Evolutionary conservation across 37 sponge, comb jelly and placozoan species (phyloP).

Genomic region (Sycon ciliatum): DNA sequence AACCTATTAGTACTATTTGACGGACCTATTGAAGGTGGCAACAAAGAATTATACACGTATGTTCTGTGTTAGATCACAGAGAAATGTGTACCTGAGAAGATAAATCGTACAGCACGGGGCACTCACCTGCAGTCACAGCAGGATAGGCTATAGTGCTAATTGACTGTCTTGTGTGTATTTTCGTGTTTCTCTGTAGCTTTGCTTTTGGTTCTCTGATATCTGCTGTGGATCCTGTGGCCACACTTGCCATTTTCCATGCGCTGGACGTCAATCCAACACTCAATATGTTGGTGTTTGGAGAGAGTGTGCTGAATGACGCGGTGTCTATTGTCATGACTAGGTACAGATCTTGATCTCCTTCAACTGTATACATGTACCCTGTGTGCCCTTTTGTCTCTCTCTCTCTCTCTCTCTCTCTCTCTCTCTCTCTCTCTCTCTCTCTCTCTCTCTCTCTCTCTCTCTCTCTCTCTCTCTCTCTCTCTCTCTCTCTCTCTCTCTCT

Average conservation of each 20-base stretch:
- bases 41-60: too few relatives aligned
- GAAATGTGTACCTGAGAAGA: too few relatives aligned
- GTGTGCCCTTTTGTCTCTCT: neutral
- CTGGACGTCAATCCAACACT: slow-evolving; percentile 81
- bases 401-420: neutral
- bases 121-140: too few relatives aligned
- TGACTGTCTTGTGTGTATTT: neutral
- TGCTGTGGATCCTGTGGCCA: slow-evolving; percentile 94
- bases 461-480: neutral
- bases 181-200: slow-evolving; percentile 46
- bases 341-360: slow-evolving; percentile 32
- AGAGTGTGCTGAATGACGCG: slow-evolving; percentile 94
- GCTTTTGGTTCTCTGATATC: slow-evolving; percentile 90
- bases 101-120: too few relatives aligned
- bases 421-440: neutral
- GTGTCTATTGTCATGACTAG: slow-evolving; percentile 92
- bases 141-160: too few relatives aligned
- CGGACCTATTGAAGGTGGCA: too few relatives aligned
- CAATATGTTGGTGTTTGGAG: slow-evolving; percentile 96
- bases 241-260: slow-evolving; percentile 90
- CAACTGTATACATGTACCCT: neutral
- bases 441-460: neutral
- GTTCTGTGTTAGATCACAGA: too few relatives aligned
- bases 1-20: too few relatives aligned
- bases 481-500: too few relatives aligned